Conservation (phyloP, 2,797 vertebrate genomes). For the Molossus alvarezi region DNA sequence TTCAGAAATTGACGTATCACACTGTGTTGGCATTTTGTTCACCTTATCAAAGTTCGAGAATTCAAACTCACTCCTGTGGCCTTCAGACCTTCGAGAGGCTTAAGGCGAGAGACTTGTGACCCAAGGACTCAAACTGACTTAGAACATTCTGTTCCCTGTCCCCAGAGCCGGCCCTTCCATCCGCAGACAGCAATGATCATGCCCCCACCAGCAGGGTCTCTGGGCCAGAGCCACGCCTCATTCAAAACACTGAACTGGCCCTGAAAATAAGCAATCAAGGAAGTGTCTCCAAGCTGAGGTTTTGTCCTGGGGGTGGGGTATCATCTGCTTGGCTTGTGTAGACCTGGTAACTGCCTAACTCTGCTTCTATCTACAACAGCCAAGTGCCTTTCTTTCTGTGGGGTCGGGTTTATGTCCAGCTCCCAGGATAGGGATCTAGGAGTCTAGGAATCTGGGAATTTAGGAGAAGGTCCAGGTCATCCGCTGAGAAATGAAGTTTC, state of each 20-base stretch:
- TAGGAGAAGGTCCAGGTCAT: not conserved
- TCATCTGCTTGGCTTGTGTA: not conserved
- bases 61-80: not conserved
- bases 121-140: constrained; percentile 24
- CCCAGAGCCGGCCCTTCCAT: not conserved
- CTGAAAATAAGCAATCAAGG: not conserved
- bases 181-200: not conserved
- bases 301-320: not conserved
- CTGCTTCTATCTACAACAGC: not conserved
- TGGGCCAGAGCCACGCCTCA: not conserved
- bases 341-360: not conserved
- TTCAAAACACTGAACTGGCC: not conserved
- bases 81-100: constrained; percentile 2
- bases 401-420: constrained; percentile 5
- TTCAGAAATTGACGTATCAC: not conserved
- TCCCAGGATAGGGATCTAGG: not conserved
- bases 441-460: constrained; percentile 35
- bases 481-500: constrained; percentile 32
- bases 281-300: constrained; percentile 21
- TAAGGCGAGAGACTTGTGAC: constrained; percentile 4
- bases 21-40: constrained; percentile 2
- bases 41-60: not conserved
- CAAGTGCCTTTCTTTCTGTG: not conserved
- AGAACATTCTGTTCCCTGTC: not conserved
- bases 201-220: not conserved